Evolutionary conservation across 2,797 vertebrate genomes (phyloP).

Genomic region (Merluccius polli): DNA sequence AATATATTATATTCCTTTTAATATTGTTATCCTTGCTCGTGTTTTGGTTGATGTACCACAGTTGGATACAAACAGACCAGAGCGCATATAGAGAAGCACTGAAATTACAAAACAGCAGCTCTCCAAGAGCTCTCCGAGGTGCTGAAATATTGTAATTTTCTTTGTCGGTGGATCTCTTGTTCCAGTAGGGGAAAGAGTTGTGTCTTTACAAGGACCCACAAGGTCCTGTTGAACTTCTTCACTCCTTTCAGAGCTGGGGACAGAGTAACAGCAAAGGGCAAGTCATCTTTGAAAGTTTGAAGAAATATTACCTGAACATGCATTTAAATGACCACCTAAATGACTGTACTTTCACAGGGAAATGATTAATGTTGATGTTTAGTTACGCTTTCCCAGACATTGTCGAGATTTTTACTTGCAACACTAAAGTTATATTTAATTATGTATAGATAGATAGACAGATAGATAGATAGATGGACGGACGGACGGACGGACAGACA

Average conservation of each 20-base stretch:
- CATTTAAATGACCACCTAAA: background rate
- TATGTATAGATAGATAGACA: background rate
- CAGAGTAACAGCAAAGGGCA: background rate
- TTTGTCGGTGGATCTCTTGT: background rate
- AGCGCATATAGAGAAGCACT: background rate
- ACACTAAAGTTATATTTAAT: background rate
- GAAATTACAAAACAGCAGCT: constrained; percentile 10
- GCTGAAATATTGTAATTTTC: constrained; percentile 1
- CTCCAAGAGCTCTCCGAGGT: background rate
- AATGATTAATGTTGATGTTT: background rate
- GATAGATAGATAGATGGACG: no score
- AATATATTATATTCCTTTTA: no score
- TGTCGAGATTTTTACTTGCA: background rate
- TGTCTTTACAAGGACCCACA: background rate
- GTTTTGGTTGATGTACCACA: background rate
- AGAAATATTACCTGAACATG: background rate
- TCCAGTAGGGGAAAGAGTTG: background rate
- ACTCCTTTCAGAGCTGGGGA: background rate
- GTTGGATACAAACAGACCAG: background rate
- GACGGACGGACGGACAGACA: no score
- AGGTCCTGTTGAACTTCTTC: background rate
- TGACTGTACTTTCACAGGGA: background rate
- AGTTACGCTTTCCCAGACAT: background rate
- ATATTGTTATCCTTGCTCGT: background rate
- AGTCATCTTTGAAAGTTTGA: background rate